Evolutionary conservation across 2,113 vertebrate species (phyloP), one percentile per base, ranked within the genome.

Genomic region (Mus pahari): DNA sequence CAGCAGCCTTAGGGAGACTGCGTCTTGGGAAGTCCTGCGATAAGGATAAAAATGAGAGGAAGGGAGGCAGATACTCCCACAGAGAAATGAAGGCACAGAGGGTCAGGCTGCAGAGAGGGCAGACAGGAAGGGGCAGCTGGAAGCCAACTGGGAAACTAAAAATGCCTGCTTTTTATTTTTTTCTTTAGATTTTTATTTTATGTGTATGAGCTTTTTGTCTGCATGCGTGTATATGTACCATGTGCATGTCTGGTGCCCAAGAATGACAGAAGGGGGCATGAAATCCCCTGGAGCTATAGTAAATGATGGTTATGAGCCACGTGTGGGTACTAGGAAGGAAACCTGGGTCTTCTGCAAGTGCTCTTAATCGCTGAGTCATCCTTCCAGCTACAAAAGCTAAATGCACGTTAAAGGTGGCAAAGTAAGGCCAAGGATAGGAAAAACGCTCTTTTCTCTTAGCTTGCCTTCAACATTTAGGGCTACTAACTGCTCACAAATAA

Each of bases 401-500:
- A 64, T 68, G 4, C 20, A 62, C 84, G 81, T 91, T 58, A 50
- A 91, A 91, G 74, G 81, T 55, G 64, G 90, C 68, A 92, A 83
- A 71, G 45, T 94, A 91, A 82, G 75, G 66, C 68, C 64, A 60
- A 93, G 64, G 62, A 45, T 17, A 13, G 90, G 89, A 89, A 97
- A 97, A 96, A 9, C 45, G 33, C 62, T 64, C 28, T 58, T 91
- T 75, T 91, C 78, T 86, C 64, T 28, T 62, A 87, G 83, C 50
- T 95, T 53, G 64, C 70, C 64, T 92, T 39, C 48, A 81, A 64
- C 50, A 75, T 42, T 82, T 58, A 71, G 79, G 87, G 55, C 42
- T 91, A 42, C 24, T 91, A 94, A 36, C 42, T 90, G 48, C 74
- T 91, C 42, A 92, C 92, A 92, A 91, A 79, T 50, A 50, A 94